Evolutionary conservation across 1,140 invertebrate genomes (phyloP), one percentile per base, ranked within the genome.

Genomic region (Formica selysi): DNA sequence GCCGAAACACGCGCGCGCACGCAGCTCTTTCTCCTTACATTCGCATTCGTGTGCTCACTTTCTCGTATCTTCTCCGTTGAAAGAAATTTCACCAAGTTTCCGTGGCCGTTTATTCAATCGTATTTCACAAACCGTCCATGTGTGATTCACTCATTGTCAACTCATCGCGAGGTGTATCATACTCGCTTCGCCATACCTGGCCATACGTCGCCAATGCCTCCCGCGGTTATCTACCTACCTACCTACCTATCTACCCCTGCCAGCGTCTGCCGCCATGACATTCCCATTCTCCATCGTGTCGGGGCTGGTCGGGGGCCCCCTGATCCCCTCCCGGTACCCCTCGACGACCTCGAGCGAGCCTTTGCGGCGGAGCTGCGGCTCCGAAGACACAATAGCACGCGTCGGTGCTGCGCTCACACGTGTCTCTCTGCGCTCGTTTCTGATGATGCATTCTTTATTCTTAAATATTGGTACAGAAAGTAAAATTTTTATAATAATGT

Each of bases 231-330:
- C 51, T 83, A 61, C 13, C 64, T 76, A 62, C 13, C 76, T 81
- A 38, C 19, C 36, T 41, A 68, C 38, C 65, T 68, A 22, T 19
- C 36, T 68, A 68, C 19, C 41, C 41, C 41, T 48, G 41, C 71
- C 79, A 83, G 26, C 22, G n/a, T 22, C 32, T 11, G 68, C 68
- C 79, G 79, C 79, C 79, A 83, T 83, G 54, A 83, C 38, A 73
- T 74, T 81, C 44, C 57, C 38, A 32, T 38, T 57, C 62, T 8
- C 29, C 19, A 26, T 36, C 41, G 44, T 44, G 19, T 29, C 10
- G 36, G n/a, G 19, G 44, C 11, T 48, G 11, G 5, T 51, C 16
- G 16, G 48, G 16, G 48, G 16, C 48, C 48, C 48, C 16, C 11
- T 6, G 48, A 51, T 51, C 48, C 48, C 19, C 22, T 54, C 67